Base-by-base conservation (phyloP, 2,113 vertebrate genomes). In the Dromaius novaehollandiae region DNA sequence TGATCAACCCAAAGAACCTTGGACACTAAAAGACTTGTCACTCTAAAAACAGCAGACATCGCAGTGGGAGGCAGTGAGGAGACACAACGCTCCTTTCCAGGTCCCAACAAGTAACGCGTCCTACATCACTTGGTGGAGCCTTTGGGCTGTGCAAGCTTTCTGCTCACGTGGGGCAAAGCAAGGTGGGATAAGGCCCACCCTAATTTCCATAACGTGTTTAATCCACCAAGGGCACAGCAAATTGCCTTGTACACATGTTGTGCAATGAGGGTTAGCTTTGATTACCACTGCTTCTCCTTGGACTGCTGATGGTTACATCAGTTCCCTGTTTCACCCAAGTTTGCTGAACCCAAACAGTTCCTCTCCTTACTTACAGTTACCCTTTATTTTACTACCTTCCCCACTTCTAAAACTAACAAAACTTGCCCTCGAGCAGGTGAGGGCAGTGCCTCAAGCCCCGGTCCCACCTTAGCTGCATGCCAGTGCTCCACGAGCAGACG, bases 401-500 rank as follows among this genome's bases (percentile, higher is more conserved):
- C 9, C 50, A 30, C 14, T 64, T 44, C 7, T 2, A 64, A 55
- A 30, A 70, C 7, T 2, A 40, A 78, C 24, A 69, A 28, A 46
- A 44, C 6, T 4, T 26, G 28, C 7, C 15, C 16, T 40, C 4
- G 30, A 48, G 36, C 15, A 36, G 20, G 15, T 7, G 5, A 6
- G 20, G 55, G 8, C 22, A 55, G 13, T 2, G 2, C 6, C 60
- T 55, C 44, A 25, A 46, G 30, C 18, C 34, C 8, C 5, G 2
- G 2, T 24, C 93, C 21, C 97, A 99, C 99, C 99, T 98, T 85
- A 99, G 98, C 97, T 99, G 99, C 99, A 99, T 99, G 97, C 99
- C 99, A 0, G 98, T 99, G 97, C 99, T 99, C 99, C 99, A 99
- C 0, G 99, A 99, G 96, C 99, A 99, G 83, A 99, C 98, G 2